Conservation (phyloP, 2,113 vertebrate genomes). For the Malurus alboscapulatus region DNA sequence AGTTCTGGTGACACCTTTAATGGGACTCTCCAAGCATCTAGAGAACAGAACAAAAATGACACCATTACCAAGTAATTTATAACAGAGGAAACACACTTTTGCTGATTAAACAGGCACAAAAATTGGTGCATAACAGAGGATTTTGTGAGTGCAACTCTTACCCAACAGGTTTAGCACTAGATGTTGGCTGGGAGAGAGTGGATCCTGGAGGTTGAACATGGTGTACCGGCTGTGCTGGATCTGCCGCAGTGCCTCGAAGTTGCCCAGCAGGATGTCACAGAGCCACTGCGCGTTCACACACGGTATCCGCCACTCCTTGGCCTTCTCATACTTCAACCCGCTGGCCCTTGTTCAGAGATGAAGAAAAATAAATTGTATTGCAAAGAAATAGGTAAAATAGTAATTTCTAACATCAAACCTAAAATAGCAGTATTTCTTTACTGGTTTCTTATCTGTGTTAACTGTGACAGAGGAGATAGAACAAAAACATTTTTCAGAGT, state of each 20-base stretch:
- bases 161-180: slow-evolving; percentile 87
- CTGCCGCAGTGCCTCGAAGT: slow-evolving; percentile 91
- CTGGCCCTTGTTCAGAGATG: slow-evolving; percentile 72
- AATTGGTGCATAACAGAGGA: background rate
- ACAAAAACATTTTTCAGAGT: too few species aligned
- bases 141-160: slow-evolving; percentile 1
- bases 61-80: fast-evolving
- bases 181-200: slow-evolving; percentile 86
- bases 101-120: background rate
- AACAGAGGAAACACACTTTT: background rate
- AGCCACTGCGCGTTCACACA: slow-evolving; percentile 97
- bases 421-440: background rate
- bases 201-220: slow-evolving; percentile 83
- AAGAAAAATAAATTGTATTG: background rate
- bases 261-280: slow-evolving; percentile 91
- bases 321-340: slow-evolving; percentile 94
- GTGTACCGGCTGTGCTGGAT: slow-evolving; percentile 88
- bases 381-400: background rate
- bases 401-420: background rate
- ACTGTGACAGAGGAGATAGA: background rate
- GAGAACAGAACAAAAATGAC: background rate
- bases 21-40: slow-evolving; percentile 90
- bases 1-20: slow-evolving; percentile 90
- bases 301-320: slow-evolving; percentile 95
- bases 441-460: background rate